phyloP scores from a whole-genome alignment of 2,888 invertebrate species.

The Philonicus albiceps region DNA sequence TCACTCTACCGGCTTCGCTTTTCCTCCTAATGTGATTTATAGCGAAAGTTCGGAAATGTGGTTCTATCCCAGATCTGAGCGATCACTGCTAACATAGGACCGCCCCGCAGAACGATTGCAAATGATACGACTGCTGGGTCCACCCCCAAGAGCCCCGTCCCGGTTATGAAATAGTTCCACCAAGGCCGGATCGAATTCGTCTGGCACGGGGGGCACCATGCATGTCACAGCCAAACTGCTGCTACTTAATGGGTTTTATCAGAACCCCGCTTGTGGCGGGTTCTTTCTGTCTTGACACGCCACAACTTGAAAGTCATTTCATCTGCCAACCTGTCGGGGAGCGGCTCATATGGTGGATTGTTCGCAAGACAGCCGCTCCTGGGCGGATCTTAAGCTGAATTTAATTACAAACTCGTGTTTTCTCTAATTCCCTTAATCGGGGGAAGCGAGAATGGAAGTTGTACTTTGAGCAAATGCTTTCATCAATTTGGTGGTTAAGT shows the following conservation, averaged over 20 bases:
- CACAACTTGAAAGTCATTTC: conserved; percentile 5
- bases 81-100: conserved; percentile 1
- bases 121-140: neutral
- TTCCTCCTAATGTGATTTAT: conserved; percentile 10
- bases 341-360: neutral
- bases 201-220: neutral
- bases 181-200: neutral
- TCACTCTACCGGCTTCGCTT: neutral
- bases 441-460: neutral
- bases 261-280: neutral
- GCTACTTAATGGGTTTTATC: neutral
- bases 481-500: neutral
- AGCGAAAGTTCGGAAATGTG: conserved; percentile 7
- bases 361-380: neutral
- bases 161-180: neutral
- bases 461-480: neutral
- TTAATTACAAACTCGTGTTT: neutral
- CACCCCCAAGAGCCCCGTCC: neutral
- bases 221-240: neutral
- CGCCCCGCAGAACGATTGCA: neutral
- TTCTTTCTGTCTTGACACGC: neutral
- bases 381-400: neutral
- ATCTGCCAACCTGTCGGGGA: neutral
- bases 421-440: neutral
- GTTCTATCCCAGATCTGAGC: conserved; percentile 17